Conservation (phyloP, 92 coral and sea anemone species). For the Phenganax stokvisi region DNA sequence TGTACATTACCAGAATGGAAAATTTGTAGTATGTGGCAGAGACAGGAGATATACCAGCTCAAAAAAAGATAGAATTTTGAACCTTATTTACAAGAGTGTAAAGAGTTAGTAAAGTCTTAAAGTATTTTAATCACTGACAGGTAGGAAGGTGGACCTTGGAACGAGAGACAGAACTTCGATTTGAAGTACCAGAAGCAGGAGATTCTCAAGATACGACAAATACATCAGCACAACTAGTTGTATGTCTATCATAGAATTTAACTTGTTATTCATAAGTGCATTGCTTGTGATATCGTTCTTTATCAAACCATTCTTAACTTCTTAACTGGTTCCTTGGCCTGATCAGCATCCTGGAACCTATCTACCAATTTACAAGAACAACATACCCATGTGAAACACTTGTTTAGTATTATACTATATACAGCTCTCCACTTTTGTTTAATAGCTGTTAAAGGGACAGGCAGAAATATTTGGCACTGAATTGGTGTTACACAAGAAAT, state of each 20-base stretch:
- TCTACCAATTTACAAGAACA: too few relatives aligned
- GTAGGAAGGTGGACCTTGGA: constrained; percentile 65
- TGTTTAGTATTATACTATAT: neutral
- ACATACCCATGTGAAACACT: too few relatives aligned
- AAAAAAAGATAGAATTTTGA: too few relatives aligned
- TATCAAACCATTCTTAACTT: neutral
- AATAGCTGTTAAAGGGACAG: constrained; percentile 73
- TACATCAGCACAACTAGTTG: constrained; percentile 70
- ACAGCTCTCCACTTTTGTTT: neutral
- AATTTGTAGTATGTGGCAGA: too few relatives aligned
- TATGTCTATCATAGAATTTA: constrained; percentile 20
- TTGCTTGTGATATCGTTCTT: neutral
- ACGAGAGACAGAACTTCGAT: constrained; percentile 83
- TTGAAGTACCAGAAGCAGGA: constrained; percentile 72
- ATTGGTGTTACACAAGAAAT: constrained; percentile 76
- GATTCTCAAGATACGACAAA: constrained; percentile 34
- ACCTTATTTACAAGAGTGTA: neutral
- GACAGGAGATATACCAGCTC: too few relatives aligned
- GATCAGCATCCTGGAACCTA: too few relatives aligned
- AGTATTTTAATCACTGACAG: neutral
- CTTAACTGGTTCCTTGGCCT: too few relatives aligned
- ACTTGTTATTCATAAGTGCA: neutral
- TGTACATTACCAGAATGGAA: too few relatives aligned
- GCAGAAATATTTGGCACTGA: constrained; percentile 99
- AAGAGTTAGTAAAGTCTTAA: neutral